phyloP scores from a whole-genome alignment of 2,888 invertebrate species.

The Cinara cedri region DNA sequence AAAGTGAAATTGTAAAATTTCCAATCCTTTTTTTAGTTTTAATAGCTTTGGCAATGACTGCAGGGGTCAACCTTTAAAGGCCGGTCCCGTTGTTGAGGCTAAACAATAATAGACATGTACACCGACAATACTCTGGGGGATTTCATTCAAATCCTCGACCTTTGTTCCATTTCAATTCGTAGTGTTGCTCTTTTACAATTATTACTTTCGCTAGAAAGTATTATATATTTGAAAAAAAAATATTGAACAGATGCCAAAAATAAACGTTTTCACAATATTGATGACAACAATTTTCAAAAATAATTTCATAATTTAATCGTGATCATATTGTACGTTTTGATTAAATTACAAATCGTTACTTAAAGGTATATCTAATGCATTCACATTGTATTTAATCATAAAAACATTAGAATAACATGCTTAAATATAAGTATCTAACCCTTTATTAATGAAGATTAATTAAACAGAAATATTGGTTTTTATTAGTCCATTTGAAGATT shows the following conservation, averaged over 20 bases:
- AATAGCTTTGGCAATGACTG: conserved; percentile 54
- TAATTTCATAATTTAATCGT: no score
- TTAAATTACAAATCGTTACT: no score
- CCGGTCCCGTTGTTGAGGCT: conserved; percentile 35
- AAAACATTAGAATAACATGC: no score
- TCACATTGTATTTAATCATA: no score
- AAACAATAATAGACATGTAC: conserved; percentile 54
- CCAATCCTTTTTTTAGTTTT: conserved; percentile 32
- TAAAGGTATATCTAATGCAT: no score
- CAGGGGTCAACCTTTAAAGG: conserved; percentile 54
- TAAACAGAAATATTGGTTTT: neutral
- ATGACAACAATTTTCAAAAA: no score
- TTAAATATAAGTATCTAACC: no score
- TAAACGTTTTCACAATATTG: neutral
- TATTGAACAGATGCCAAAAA: conserved; percentile 7
- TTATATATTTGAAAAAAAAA: neutral
- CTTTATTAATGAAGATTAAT: no score
- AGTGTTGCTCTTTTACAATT: conserved; percentile 45
- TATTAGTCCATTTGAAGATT: neutral
- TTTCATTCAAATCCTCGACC: conserved; percentile 51
- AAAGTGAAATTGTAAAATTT: conserved; percentile 49
- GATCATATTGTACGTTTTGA: no score
- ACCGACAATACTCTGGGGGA: conserved; percentile 47
- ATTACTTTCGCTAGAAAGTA: conserved; percentile 11
- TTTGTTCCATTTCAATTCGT: conserved; percentile 51